Evolutionary conservation across 2,797 vertebrate species (phyloP).

Genomic region (Vireo griseus): DNA sequence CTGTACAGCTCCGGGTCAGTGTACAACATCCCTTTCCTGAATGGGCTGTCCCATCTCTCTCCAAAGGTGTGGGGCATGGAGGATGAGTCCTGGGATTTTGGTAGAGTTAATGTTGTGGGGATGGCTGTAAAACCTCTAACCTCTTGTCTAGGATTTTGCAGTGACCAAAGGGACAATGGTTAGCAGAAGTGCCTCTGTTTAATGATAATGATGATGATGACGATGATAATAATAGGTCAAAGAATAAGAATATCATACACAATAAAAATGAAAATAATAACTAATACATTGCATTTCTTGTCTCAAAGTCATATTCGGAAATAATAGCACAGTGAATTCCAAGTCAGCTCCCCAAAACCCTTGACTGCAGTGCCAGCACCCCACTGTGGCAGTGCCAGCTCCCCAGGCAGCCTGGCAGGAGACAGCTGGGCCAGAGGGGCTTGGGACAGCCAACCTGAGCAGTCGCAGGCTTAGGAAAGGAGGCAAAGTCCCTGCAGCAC

Average conservation of each 20-base stretch:
- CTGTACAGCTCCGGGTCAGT: not conserved
- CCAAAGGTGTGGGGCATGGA: not conserved
- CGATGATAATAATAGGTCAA: not conserved
- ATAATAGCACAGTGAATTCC: not conserved
- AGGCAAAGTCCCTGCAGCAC: not conserved
- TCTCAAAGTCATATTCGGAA: not conserved
- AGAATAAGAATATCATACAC: not conserved
- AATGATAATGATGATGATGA: not conserved
- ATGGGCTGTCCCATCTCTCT: not conserved
- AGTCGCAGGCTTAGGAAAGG: not conserved
- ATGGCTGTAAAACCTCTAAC: not conserved
- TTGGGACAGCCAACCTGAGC: not conserved
- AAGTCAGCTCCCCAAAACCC: not conserved
- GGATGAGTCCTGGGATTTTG: not conserved
- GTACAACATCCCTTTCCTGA: not conserved
- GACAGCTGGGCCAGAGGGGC: not conserved
- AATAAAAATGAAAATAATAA: not conserved
- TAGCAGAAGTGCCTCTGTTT: not conserved
- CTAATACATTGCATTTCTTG: not conserved
- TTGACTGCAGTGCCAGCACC: accelerated
- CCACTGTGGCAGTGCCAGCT: not conserved
- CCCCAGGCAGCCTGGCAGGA: not conserved
- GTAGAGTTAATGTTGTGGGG: not conserved
- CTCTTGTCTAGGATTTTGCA: not conserved
- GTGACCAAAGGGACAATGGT: not conserved